Base-by-base conservation (phyloP, 2,797 vertebrate genomes). In the Amphiprion clarkii region DNA sequence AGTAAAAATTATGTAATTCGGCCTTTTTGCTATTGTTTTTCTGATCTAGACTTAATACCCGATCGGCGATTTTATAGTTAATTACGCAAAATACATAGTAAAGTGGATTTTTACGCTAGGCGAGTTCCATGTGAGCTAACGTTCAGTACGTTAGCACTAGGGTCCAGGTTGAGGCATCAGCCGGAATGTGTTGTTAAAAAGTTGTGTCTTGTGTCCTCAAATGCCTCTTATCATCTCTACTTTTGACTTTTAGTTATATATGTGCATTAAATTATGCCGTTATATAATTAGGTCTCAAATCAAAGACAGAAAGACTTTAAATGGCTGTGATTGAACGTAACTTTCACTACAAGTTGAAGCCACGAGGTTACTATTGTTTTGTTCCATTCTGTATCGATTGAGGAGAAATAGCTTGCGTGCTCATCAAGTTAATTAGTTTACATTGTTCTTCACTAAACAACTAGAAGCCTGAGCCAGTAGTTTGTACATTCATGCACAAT, bases 81-180 rank as follows among this genome's bases (percentile, higher is more conserved):
- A 13, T 7, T 25, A 0, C 27, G 5, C 6, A 2, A 6, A 40
- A 58, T 4, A 27, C 4, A 2, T 21, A 2, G 6, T 2, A 29
- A 73, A 60, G 44, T 44, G 2, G 14, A 51, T 52, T 67, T 71
- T 46, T 3, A 39, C 16, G 60, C 17, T 66, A 76, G 73, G 56
- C 27, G 36, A 74, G 23, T 12, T 62, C 33, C 57, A 60, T 51
- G 57, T 76, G 44, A 76, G 79, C 79, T 82, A 76, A 59, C 46
- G 77, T 74, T 51, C 25, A 77, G 51, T 16, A n/a, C 59, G 72
- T 82, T 87, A 74, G 76, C 78, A 39, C 2, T 31, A 19, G 49
- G 48, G 71, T 56, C 16, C 19, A 21, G 48, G 48, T 49, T 49
- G 17, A 19, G 19, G 52, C 51, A 54, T 4, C 23, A 61, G 40